Evolutionary conservation across 92 coral and sea anemone genomes (phyloP).

Genomic region (Bergia puertoricense): DNA sequence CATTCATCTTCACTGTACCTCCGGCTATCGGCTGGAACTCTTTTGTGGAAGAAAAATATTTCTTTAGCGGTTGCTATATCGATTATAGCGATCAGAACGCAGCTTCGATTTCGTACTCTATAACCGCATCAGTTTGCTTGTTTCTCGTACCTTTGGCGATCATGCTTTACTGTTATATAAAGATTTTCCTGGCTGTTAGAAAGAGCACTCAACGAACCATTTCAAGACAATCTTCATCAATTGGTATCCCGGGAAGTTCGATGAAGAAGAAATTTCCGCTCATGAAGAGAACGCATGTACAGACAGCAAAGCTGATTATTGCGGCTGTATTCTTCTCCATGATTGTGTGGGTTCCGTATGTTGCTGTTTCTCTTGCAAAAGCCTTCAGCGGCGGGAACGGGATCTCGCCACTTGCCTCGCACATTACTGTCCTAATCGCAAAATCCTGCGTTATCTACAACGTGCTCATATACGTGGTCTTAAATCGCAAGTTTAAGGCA

Average conservation of each 20-base stretch:
- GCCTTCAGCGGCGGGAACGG: slow-evolving; percentile 69
- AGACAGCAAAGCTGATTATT: slow-evolving; percentile 90
- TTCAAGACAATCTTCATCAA: slow-evolving; percentile 39
- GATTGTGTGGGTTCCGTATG: slow-evolving; percentile 93
- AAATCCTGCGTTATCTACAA: slow-evolving; percentile 98
- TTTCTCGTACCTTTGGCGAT: slow-evolving; percentile 74
- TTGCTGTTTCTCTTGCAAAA: slow-evolving; percentile 67
- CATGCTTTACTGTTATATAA: slow-evolving; percentile 84
- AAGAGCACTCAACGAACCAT: slow-evolving; percentile 80
- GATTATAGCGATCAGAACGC: slow-evolving; percentile 83
- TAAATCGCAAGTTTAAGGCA: slow-evolving; percentile 90
- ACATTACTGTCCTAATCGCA: slow-evolving; percentile 82
- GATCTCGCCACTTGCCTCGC: slow-evolving; percentile 70
- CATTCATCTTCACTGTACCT: slow-evolving; percentile 81
- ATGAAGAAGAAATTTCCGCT: slow-evolving; percentile 56
- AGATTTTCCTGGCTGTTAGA: slow-evolving; percentile 78
- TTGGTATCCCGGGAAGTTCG: slow-evolving; percentile 50
- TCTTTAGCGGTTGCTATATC: slow-evolving; percentile 85
- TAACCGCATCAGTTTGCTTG: slow-evolving; percentile 67
- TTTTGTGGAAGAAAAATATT: slow-evolving; percentile 68
- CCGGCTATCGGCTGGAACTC: slow-evolving; percentile 89
- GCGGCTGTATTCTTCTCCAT: slow-evolving; percentile 90
- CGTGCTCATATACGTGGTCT: slow-evolving; percentile 87
- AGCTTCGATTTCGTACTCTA: slow-evolving; percentile 77
- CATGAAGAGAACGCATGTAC: slow-evolving; percentile 81